Evolutionary conservation across 2,797 vertebrate genomes (phyloP).

Genomic region (Chaetodon trifasciatus): DNA sequence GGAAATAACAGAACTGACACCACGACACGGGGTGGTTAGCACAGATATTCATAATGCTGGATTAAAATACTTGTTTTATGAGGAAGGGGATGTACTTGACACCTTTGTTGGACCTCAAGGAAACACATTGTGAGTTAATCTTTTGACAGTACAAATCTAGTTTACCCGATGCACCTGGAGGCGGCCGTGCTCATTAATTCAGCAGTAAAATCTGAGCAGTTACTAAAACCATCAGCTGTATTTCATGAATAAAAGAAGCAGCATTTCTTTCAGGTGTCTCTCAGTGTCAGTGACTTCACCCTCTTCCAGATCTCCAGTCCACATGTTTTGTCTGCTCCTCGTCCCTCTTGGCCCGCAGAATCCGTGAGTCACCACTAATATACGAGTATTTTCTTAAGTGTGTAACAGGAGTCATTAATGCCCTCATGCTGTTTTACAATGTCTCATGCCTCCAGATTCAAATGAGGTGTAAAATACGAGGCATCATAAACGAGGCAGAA

Average conservation of each 20-base stretch:
- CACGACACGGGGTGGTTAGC: no score
- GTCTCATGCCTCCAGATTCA: constrained; percentile 54
- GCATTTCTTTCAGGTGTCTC: neutral
- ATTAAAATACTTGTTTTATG: neutral
- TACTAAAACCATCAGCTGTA: neutral
- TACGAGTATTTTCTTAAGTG: constrained; percentile 26
- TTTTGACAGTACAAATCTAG: neutral
- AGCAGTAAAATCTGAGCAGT: neutral
- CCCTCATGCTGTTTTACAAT: constrained; percentile 52
- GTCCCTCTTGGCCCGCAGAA: neutral
- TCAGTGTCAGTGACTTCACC: neutral
- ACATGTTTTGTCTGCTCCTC: neutral
- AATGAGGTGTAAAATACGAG: constrained; percentile 70
- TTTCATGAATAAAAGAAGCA: neutral
- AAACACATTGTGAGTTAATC: neutral
- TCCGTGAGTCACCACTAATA: constrained; percentile 20
- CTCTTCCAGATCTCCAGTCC: neutral
- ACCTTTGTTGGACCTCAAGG: neutral
- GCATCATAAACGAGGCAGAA: constrained; percentile 39
- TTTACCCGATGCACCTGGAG: neutral
- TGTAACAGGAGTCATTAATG: constrained; percentile 46
- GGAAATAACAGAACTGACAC: no score
- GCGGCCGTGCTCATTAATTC: neutral
- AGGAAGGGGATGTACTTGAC: neutral
- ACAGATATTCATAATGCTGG: no score